Conservation (phyloP, 2,888 invertebrate species). For the Caenorhabditis auriculariae region DNA sequence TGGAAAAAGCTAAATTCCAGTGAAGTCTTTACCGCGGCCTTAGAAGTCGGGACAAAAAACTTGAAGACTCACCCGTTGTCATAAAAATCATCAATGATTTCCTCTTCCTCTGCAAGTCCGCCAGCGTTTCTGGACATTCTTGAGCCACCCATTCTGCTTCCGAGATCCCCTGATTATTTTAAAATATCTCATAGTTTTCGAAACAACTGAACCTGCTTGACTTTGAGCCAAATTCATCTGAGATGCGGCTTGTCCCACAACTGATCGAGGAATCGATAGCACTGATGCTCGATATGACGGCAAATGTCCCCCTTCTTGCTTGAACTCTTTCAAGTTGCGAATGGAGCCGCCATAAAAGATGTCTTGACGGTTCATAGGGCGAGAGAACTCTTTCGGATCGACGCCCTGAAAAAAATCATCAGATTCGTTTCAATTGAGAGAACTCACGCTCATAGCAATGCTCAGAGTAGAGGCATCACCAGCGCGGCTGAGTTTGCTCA, state of each 20-base stretch:
- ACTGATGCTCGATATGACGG: conserved; percentile 34
- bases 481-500: conserved; percentile 51
- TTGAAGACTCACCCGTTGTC: conserved; percentile 25
- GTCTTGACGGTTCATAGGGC: conserved; percentile 73
- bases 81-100: conserved; percentile 20
- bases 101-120: conserved; percentile 22
- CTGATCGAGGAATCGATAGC: conserved; percentile 39
- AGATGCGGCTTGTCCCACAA: conserved; percentile 42
- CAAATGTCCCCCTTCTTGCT: conserved; percentile 52
- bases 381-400: conserved; percentile 57
- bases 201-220: conserved; percentile 1
- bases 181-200: not conserved
- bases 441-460: conserved; percentile 55
- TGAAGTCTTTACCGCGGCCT: not conserved
- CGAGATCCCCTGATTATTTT: not conserved
- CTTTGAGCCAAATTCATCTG: conserved; percentile 39
- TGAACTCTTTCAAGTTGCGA: conserved; percentile 84
- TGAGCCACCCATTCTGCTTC: conserved; percentile 15
- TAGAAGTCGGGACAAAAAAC: conserved; percentile 2
- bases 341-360: conserved; percentile 97
- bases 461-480: conserved; percentile 50
- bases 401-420: conserved; percentile 42
- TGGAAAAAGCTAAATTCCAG: no score
- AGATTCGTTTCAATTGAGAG: conserved; percentile 1
- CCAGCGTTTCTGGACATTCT: not conserved